Base-by-base conservation (phyloP, 2,113 vertebrate species). In the Cyphomyrus plagiostoma region DNA sequence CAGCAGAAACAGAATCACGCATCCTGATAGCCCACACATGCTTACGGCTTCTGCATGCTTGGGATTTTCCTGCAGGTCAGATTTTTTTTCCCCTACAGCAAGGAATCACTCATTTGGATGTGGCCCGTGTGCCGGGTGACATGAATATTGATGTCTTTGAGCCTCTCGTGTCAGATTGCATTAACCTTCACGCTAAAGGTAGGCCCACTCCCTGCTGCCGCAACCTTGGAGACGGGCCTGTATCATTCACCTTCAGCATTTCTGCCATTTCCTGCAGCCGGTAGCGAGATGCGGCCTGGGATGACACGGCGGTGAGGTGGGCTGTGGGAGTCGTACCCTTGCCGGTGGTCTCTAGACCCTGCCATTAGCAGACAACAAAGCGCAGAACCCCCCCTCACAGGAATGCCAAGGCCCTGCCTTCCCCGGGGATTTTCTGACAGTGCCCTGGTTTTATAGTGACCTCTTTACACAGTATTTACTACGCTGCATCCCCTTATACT, bases 111-210 rank as follows among this genome's bases (percentile, higher is more conserved):
- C 30, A 88, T 77, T 88, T 88, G 48, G 88, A 77, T 74, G 46
- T 58, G 45, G 45, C 66, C 88, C 77, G 70, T 80, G 48, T 82
- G 66, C 88, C 70, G 88, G 49, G 26, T 30, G 52, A 46, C 48
- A 80, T 88, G 66, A 88, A 77, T 88, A 88, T 88, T 88, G 58
- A 88, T 88, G 58, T 88, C 49, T 45, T n/a, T 46, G 56, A 26
- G 52, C 56, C 62, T 46, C 66, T 49, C 70, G 88, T 80, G 70
- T 89, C 88, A 89, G 88, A 77, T 77, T 83, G 88, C 88, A 88
- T 88, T 88, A 88, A 77, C 88, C 88, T 89, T 80, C 74, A 80
- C 74, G 35, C 30, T 80, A 80, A 80, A 39, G 74, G 74, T 80
- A 80, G 35, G 74, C 35, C 66, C 74, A 17, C 4, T 80, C 74